Base-by-base conservation (phyloP, 2,797 vertebrate genomes). In the Hoplostethus mediterraneus region DNA sequence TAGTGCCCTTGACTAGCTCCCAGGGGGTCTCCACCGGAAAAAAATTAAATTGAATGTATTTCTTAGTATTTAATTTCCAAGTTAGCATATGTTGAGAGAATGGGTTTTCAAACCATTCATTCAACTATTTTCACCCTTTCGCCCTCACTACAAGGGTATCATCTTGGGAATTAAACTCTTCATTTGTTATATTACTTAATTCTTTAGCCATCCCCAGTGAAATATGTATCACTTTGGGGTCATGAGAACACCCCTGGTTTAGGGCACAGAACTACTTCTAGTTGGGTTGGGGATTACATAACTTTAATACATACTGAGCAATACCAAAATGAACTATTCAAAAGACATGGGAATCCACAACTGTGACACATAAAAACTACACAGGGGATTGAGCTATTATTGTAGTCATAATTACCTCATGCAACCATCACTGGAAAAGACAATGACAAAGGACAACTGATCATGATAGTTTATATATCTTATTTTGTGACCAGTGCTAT, bases 401-500 rank as follows among this genome's bases (percentile, higher is more conserved):
- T 53, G 17, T 10, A 52, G 52, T 44, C 17, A 25, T 49, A 64
- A 63, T 90, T 87, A 92, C 91, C 88, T 91, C 73, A 33, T 30
- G 61, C 64, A 84, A 68, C 85, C 82, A n/a, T 85, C 85, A 81
- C 90, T 92, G 87, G 48, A 85, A 85, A 63, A 64, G 42, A 84
- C 7, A 72, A 79, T 2, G 31, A 21, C 21, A 21, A 21, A 77
- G 48, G 47, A 71, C 45, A 75, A 63, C 3, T 14, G 28, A 16
- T 21, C 54, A 47, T 6, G 2, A 14, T 48, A 0, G 28, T 56
- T 54, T 16, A 21, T 9, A 51, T 12, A 21, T 47, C 11, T 36
- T 17, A 3, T 53, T 55, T 8, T 16, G 11, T 59, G 38, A 40
- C 21, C 30, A 14, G 5, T 55, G 10, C 13, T 33, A 59, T 28